Evolutionary conservation across 2,113 vertebrate genomes (phyloP), one percentile per base, ranked within the genome.

Genomic region (Odobenus rosmarus): DNA sequence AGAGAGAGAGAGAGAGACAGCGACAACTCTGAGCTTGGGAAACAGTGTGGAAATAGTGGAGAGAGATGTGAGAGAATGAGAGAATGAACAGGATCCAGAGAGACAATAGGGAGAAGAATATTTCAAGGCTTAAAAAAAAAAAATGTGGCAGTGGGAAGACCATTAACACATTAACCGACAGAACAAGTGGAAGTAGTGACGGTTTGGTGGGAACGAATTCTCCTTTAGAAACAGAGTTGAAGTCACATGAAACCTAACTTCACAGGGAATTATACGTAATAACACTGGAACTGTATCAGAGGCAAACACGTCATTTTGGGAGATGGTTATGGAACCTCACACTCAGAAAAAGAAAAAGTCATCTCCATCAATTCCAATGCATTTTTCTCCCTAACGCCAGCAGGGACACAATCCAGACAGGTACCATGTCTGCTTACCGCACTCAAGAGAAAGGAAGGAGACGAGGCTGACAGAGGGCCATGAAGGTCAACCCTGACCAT

Each of bases 381-480:
- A 82, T 94, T 94, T 84, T 94, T 96, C 88, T 62, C 71, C 67
- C 55, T 23, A 82, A n/a, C n/a, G 61, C 39, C 51, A 28, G 28
- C 49, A 79, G 31, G 85, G 88, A 88, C 64, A 90, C 36, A 94
- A 42, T 82, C 62, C 82, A 81, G 90, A 79, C 72, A 67, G n/a
- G 33, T 69, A 90, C 55, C 24, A 1, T 0, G 31, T 64, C 77
- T 74, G 49, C 71, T 51, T 14, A 71, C 16, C 46, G 51, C 36
- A 49, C 72, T 80, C 92, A 49, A 92, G 36, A 14, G 36, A 82
- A 69, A 91, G 9, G 39, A 89, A 83, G 67, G 9, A 71, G 59
- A 36, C 4, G 24, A 97, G 80, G 69, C 69, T 36, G 33, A 76
- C 51, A 49, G 72, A 1, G 23, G 31, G 59, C 19, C 51, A 16